Evolutionary conservation across 2,888 invertebrate species (phyloP).

Genomic region (Ormyrus thymus): DNA sequence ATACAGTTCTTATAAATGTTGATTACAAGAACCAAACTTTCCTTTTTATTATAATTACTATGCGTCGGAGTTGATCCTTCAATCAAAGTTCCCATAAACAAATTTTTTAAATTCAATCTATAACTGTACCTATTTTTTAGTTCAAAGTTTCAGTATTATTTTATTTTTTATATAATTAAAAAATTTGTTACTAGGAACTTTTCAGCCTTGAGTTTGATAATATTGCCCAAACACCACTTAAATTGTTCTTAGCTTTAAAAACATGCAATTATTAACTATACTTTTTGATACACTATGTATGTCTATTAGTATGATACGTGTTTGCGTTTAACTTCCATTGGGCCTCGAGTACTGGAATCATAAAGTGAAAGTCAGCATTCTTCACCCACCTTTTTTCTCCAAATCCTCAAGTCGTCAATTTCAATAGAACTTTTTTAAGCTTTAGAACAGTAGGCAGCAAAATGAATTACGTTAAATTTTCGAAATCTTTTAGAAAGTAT

Average conservation of each 20-base stretch:
- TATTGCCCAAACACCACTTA: constrained; percentile 52
- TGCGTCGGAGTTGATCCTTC: constrained; percentile 26
- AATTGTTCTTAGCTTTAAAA: constrained; percentile 48
- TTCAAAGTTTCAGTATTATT: constrained; percentile 5
- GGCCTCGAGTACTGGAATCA: constrained; percentile 58
- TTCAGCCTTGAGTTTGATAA: constrained; percentile 37
- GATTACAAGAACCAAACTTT: constrained; percentile 25
- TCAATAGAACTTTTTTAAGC: constrained; percentile 54
- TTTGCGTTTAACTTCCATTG: constrained; percentile 42
- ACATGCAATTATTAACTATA: constrained; percentile 54
- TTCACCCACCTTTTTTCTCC: constrained; percentile 71
- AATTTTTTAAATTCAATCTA: constrained; percentile 14
- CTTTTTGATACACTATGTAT: constrained; percentile 51
- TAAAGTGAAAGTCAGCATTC: constrained; percentile 68
- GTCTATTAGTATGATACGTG: constrained; percentile 46
- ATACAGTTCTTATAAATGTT: constrained; percentile 14
- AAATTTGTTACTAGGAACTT: constrained; percentile 39
- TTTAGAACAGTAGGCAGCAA: constrained; percentile 55
- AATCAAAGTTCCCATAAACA: constrained; percentile 24
- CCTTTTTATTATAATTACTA: constrained; percentile 22
- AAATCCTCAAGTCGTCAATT: constrained; percentile 57
- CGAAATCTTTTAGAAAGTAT: constrained; percentile 49
- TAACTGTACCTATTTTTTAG: not conserved
- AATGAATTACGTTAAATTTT: constrained; percentile 46
- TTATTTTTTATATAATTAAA: constrained; percentile 15